Conservation (phyloP, 1,140 invertebrate genomes). For the Drosophila saltans region DNA sequence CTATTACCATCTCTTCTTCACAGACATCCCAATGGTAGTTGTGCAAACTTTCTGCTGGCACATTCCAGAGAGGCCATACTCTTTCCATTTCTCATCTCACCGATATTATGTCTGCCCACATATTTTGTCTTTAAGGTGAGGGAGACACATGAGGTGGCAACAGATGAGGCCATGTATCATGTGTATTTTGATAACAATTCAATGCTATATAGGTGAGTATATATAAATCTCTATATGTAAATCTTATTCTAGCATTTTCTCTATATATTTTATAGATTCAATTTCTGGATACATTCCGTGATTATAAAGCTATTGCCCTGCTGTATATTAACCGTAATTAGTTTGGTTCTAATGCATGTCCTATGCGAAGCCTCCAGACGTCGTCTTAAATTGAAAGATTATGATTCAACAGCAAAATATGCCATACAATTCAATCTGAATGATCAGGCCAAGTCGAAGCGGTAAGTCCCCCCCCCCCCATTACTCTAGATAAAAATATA, state of each 20-base stretch:
- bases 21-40: slow-evolving; percentile 86
- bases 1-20: slow-evolving; percentile 81
- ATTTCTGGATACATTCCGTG: slow-evolving; percentile 94
- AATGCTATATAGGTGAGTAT: slow-evolving; percentile 58
- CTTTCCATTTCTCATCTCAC: slow-evolving; percentile 88
- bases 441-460: slow-evolving; percentile 49
- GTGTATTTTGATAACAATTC: slow-evolving; percentile 85
- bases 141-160: slow-evolving; percentile 79
- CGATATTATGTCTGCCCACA: slow-evolving; percentile 91
- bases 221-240: too few relatives aligned
- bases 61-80: slow-evolving; percentile 89
- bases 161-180: slow-evolving; percentile 85
- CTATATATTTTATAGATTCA: slow-evolving; percentile 83
- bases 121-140: slow-evolving; percentile 88
- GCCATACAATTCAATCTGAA: slow-evolving; percentile 56
- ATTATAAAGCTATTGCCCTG: slow-evolving; percentile 94
- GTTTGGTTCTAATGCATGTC: slow-evolving; percentile 90
- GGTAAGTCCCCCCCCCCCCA: slow-evolving; percentile 27
- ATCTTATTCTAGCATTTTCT: too few relatives aligned
- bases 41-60: slow-evolving; percentile 76
- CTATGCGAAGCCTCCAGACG: slow-evolving; percentile 88
- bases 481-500: background rate
- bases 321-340: slow-evolving; percentile 91
- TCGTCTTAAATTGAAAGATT: slow-evolving; percentile 87
- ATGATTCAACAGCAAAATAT: slow-evolving; percentile 83